Evolutionary conservation across 2,113 vertebrate species (phyloP), one percentile per base, ranked within the genome.

Genomic region (Illadopsis cleaveri): DNA sequence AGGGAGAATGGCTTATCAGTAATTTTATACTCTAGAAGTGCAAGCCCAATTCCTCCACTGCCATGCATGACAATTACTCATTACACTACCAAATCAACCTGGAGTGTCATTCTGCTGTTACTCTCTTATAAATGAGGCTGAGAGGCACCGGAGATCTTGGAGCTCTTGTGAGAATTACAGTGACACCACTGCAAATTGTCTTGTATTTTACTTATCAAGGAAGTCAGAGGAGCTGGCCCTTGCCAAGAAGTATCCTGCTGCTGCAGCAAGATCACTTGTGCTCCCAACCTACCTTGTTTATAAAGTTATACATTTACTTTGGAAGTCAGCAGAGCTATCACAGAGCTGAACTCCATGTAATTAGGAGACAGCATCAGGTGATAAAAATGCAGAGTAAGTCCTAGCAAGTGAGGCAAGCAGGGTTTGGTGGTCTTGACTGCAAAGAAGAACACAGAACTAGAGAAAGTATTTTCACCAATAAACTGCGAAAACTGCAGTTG

Each of bases 231-330:
- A 89, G 16, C 47, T 17, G 48, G 60, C 68, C 80, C 47, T 75
- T 84, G 84, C 61, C 51, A 80, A 82, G 90, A 48, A 68, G 60
- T 21, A n/a, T 70, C 82, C 71, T 94, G 94, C 95, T 90, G 92
- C 90, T 89, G 90, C 93, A 83, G 89, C 91, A 81, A 73, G 56
- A 68, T 19, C 60, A 5, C 72, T 37, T 66, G 78, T 76, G 42
- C 42, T 93, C 47, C 83, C 88, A 81, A 57, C 48, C 58, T 54
- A 4, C 66, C 79, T 93, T 81, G 92, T 92, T 95, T 94, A 90
- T 48, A 86, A 95, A 95, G 94, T 95, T 94, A 94, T 4, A 89
- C 91, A 94, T 95, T 96, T 81, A 95, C 95, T 93, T 38, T 18
- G n/a, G 60, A 86, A 95, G 80, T 88, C 90, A 90, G 90, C 23